A percentile compares a stretch with the other conserved stretches of the same genome.
These are phyloP conservation scores for Aphodius granarius DNA, from an alignment of 2,888 invertebrate genomes.

Conservation along the genomic window DNA sequence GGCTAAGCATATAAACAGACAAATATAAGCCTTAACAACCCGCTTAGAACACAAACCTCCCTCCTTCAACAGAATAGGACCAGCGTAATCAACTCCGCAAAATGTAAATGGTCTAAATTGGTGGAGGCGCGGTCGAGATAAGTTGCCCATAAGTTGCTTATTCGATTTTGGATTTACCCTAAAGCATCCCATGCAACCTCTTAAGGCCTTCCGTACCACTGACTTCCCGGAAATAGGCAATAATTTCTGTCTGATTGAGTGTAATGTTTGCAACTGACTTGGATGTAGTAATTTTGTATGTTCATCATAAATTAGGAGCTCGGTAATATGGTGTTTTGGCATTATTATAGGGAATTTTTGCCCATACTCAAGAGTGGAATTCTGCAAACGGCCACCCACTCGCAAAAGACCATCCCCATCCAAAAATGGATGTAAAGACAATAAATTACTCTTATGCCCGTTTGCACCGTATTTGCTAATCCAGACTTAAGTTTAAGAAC, in stretches of 20 bases:
- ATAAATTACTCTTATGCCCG: background rate
- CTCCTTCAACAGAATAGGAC: constrained; percentile 26
- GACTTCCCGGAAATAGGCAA: constrained; percentile 22
- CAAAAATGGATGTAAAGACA: background rate
- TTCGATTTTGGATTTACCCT: constrained; percentile 18
- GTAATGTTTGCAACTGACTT: background rate
- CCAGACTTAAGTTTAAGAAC: background rate
- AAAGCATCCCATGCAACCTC: constrained; percentile 20
- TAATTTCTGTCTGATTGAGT: constrained; percentile 15
- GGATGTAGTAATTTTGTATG: constrained; percentile 14
- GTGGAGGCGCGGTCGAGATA: constrained; percentile 12
- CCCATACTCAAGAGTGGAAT: too few relatives aligned
- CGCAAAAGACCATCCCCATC: constrained; percentile 7
- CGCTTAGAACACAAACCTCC: constrained; percentile 18
- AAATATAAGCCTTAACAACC: constrained; percentile 33
- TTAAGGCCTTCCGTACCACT: constrained; percentile 1
- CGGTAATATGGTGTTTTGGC: constrained; percentile 4
- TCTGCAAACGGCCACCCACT: constrained; percentile 7
- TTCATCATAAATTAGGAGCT: constrained; percentile 1
- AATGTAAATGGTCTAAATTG: constrained; percentile 10
- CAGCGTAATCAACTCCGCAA: constrained; percentile 29
- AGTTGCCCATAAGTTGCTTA: constrained; percentile 19
- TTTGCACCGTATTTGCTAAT: too few relatives aligned
- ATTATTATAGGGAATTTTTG: constrained; percentile 4
- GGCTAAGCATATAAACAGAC: constrained; percentile 41